Base-by-base conservation (phyloP, 2,113 vertebrate genomes). In the Nymphicus hollandicus region DNA sequence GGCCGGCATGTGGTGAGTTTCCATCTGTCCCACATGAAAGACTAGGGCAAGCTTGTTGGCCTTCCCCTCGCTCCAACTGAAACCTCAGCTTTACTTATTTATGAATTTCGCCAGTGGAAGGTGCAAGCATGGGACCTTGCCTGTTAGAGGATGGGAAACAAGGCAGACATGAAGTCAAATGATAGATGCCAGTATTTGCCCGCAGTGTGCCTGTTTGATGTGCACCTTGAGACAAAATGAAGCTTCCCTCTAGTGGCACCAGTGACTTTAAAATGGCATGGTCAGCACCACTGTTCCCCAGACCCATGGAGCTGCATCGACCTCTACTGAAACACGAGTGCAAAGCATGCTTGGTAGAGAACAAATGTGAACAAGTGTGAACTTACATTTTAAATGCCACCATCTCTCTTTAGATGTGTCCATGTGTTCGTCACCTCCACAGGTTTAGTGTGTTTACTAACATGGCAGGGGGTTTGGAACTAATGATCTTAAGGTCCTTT, bases 391-490 rank as follows among this genome's bases (percentile, higher is more conserved):
- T 33, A 78, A 46, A 68, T 22, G 29, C 8, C 37, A 76, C 22
- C 19, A 1, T 22, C 58, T 78, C 66, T 68, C 29, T 56, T 68
- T 44, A 10, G 52, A 9, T 46, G 24, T 4, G 22, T 63, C 70
- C 17, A 33, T 0, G 0, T 17, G 25, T 41, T 84, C 0, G 0
- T 46, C 27, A 58, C 25, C 31, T 33, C 13, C 56, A 58, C 20
- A 24, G 56, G 33, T 35, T 58, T 35, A 58, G 22, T 58, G 56
- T 58, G n/a, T 35, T 35, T 35, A 24, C 56, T 58, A 16, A 24
- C 56, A 35, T 6, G 6, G 33, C 56, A 58, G 33, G 22, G 56
- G 33, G 22, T 15, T 58, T 58, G 22, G 33, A 58, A 35, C 56
- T 58, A 24, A 58, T 24, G 56, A 24, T 58, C 56, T 58, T 35